Base-by-base conservation (phyloP, 1,140 invertebrate species). In the Hestina assimilis region DNA sequence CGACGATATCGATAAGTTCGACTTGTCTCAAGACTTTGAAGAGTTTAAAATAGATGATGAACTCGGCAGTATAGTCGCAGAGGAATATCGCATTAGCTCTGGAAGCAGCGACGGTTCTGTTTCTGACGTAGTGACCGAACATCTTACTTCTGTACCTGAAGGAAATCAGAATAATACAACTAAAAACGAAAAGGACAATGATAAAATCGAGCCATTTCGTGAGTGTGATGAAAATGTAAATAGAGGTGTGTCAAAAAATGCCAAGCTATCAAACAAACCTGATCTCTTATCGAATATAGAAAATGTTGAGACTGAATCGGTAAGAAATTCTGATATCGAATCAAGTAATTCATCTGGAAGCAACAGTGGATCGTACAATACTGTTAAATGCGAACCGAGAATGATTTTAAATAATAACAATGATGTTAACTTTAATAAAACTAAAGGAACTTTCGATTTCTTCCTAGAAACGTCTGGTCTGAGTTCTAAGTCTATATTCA, bases 41-140 rank as follows among this genome's bases (percentile, higher is more conserved):
- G 94, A 95, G 66, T 95, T 95, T 70, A 94, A 94, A 74, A 87
- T 95, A 55, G 94, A 95, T 62, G 93, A 94, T 66, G 93, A 94
- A 73, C 89, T 94, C 12, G 93, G 91, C 4, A 91, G 91, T 48
- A 91, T 91, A 46, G 77, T 78, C 41, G 86, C 89, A 15, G 87
- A 89, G 61, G 89, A 89, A 73, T 89, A 89, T 69, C 79, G 84
- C 52, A 89, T 89, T 50, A 89, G 89, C 70, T 90, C 91, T 21
- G 90, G 90, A 54, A 87, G 90, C 52, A 89, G 89, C 11, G 90
- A 92, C 41, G 89, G 84, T 17, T 91, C 92, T 31, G 90, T 91
- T 6, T 92, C 92, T 0, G 91, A 92, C 58, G 88, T 90, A 14
- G 79, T 89, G 8, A 85, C 85, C 3, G 88, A 89, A 43, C 74